Evolutionary conservation across 2,888 invertebrate species (phyloP), one percentile per base, ranked within the genome.

Genomic region (Alsophila aescularia): DNA sequence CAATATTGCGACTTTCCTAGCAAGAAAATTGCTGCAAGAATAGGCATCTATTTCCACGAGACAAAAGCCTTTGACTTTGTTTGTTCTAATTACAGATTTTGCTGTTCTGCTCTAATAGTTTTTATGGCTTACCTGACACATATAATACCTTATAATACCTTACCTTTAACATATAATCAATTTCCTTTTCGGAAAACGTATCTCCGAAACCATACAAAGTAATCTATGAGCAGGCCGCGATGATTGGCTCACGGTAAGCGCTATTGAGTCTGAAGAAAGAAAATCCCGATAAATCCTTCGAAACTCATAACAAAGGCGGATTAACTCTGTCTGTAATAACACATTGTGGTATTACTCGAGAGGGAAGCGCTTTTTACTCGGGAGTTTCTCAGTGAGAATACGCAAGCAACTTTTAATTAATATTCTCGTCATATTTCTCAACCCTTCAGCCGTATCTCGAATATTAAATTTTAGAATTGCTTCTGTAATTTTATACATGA

Each of bases 271-370:
- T 60, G 62, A 73, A 74, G 74, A 78, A 79, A 75, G 73, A 74
- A 73, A 75, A 69, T 64, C 75, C 68, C 63, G 64, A 73, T 79
- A 80, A 82, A 83, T 81, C 81, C 76, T 73, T 77, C 68, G 75
- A 73, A 78, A 77, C 79, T 80, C 78, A 75, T 77, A 81, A 87
- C 83, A 85, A 85, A 83, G 72, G 80, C 69, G 77, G 84, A 82
- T 85, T 81, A 83, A 75, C 78, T 76, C 67, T 62, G 70, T 67
- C 78, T 74, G 74, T 81, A 84, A 83, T 81, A 84, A 81, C 78
- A 84, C 76, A 79, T 75, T 75, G 78, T 72, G 69, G 73, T 64
- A 74, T 79, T 74, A 79, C 76, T 67, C 70, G 60, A 53, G 56
- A 59, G 52, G 69, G 66, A 69, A 76, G 67, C 73, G 65, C 62